Conservation (phyloP, 2,113 vertebrate species). For the Capreolus pygargus region DNA sequence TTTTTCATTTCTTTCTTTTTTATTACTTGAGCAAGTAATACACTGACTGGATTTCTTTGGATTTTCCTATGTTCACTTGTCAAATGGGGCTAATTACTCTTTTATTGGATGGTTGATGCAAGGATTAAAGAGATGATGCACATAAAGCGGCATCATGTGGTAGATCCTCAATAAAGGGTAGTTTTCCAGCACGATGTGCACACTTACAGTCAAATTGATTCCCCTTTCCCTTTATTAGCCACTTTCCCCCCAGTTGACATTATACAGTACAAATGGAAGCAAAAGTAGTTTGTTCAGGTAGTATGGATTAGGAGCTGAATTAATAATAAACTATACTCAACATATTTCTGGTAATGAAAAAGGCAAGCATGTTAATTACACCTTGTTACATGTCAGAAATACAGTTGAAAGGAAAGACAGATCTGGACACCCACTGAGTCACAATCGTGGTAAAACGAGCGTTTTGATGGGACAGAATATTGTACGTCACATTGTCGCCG, state of each 20-base stretch:
- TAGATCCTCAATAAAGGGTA: neutral
- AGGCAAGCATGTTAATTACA: slow-evolving; percentile 76
- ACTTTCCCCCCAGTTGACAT: slow-evolving; percentile 54
- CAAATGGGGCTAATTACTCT: neutral
- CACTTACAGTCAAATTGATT: neutral
- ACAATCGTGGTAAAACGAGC: slow-evolving; percentile 72
- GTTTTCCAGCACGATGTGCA: neutral
- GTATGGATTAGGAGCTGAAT: slow-evolving; percentile 52
- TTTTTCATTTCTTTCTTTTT: slow-evolving; percentile 18
- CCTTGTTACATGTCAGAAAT: slow-evolving; percentile 75
- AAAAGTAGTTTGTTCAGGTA: slow-evolving; percentile 65
- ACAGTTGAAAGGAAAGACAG: slow-evolving; percentile 64
- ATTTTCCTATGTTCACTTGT: slow-evolving; percentile 4
- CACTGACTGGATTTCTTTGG: neutral
- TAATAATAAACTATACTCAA: slow-evolving; percentile 64
- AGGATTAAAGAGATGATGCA: neutral
- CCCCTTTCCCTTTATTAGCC: slow-evolving; percentile 11
- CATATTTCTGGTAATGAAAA: slow-evolving; percentile 70
- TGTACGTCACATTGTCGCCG: slow-evolving; percentile 70
- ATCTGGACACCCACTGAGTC: slow-evolving; percentile 74
- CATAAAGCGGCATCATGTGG: accelerated
- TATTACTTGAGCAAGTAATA: neutral
- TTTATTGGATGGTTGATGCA: neutral
- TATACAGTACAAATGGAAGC: slow-evolving; percentile 53
- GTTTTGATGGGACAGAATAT: slow-evolving; percentile 63